These are phyloP conservation scores for Lobophora halterata DNA, from an alignment of 2,888 invertebrate species.

Conservation along the genomic window DNA sequence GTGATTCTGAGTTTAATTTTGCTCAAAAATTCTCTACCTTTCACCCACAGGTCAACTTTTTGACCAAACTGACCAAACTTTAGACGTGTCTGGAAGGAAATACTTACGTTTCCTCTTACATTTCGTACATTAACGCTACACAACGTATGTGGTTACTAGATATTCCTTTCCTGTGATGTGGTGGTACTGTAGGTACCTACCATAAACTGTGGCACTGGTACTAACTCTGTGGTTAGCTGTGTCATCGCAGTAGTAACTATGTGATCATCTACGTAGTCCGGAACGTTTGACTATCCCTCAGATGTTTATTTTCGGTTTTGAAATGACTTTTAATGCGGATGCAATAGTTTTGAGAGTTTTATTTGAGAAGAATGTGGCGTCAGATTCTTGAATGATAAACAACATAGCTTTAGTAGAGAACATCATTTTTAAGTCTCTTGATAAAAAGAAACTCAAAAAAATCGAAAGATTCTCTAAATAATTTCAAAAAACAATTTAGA, in stretches of 20 bases:
- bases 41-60: too few species aligned
- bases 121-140: conserved; percentile 19
- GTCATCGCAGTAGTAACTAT: conserved; percentile 10
- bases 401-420: too few species aligned
- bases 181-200: conserved; percentile 4
- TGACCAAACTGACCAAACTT: not conserved
- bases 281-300: conserved; percentile 30
- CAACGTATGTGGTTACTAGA: conserved; percentile 24
- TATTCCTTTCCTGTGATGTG: conserved; percentile 23
- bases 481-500: too few species aligned
- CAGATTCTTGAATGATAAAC: conserved; percentile 2
- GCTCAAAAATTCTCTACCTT: too few species aligned
- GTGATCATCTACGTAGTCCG: conserved; percentile 8
- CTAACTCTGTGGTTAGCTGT: conserved; percentile 12
- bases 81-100: conserved; percentile 12
- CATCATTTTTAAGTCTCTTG: too few species aligned
- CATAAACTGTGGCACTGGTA: conserved; percentile 6
- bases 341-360: conserved; percentile 28
- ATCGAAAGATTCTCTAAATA: too few species aligned
- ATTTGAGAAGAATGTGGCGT: conserved; percentile 20
- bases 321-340: conserved; percentile 29
- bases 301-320: conserved; percentile 39
- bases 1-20: too few species aligned
- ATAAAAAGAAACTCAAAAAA: too few species aligned
- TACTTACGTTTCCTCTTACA: conserved; percentile 14